phyloP scores from a whole-genome alignment of 2,113 vertebrate genomes.

The Lophochroa leadbeateri region DNA sequence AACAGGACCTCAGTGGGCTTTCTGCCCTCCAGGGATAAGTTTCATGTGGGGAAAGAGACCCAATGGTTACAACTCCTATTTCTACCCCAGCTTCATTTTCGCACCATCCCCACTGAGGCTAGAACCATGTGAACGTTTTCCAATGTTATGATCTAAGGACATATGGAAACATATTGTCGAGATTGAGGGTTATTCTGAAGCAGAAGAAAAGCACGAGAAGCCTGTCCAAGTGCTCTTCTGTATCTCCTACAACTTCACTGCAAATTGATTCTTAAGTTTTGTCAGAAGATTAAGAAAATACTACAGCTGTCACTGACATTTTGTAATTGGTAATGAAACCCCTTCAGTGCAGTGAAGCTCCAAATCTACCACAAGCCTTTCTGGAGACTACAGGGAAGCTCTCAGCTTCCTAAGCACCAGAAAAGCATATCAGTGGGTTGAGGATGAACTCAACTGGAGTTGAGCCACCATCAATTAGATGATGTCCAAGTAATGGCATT shows the following conservation, averaged over 20 bases:
- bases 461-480: background rate
- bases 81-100: background rate
- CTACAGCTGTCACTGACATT: background rate
- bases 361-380: background rate
- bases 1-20: background rate
- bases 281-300: background rate
- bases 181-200: background rate
- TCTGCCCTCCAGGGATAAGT: background rate
- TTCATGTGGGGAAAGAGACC: background rate
- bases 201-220: background rate
- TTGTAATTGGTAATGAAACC: background rate
- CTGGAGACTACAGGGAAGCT: background rate
- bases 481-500: background rate
- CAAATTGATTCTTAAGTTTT: background rate
- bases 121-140: background rate
- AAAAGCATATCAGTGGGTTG: background rate
- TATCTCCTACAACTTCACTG: background rate
- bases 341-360: background rate
- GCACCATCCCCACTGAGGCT: background rate
- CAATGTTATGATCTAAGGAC: rapidly evolving
- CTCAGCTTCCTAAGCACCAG: background rate
- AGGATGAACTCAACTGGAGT: background rate
- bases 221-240: background rate
- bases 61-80: background rate
- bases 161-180: rapidly evolving